Base-by-base conservation (phyloP, 2,888 invertebrate species). In the Nasonia oneida region DNA sequence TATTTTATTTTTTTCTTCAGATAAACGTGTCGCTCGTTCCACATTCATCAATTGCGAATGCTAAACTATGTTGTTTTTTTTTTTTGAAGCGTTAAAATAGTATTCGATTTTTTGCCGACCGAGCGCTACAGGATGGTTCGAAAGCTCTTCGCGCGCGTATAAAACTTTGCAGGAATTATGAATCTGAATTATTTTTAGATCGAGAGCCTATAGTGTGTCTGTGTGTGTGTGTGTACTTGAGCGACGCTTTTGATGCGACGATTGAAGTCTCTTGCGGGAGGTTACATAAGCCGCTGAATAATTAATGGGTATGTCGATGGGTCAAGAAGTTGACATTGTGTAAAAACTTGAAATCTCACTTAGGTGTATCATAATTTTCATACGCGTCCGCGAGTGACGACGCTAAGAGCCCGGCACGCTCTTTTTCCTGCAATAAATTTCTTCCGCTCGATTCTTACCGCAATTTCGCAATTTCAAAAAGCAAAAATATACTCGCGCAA, bases 231-330 rank as follows among this genome's bases (percentile, higher is more conserved):
- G 23, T 15, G 71, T 12, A 80, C 15, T 37, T 37, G 39, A 79
- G 29, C 73, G 61, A 57, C 39, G 23, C 50, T 79, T 79, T 75
- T 29, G 75, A 84, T 75, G 29, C 29, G 53, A 84, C 67, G 70
- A 42, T 80, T 75, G 33, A 64, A 84, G 39, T 53, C 39, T 67
- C 29, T 29, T 1, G 29, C 15, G 15, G n/a, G 37, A 33, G 80
- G n/a, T 85, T 85, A 39, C 85, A 78, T 47, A 85, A 82, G 29
- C 5, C 18, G 15, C 67, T 82, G 82, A 85, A 81, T 79, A 78
- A 83, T 83, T 39, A 57, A 82, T 78, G 67, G 33, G 29, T 61
- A 61, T 23, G 64, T 10, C 18, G 74, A 61, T 71, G 71, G 81
- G 76, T 81, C 81, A 42, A 84, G 53, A 84, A 74, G 84, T 74